Conservation (phyloP, 2,113 vertebrate species). For the Eulemur macaco region DNA sequence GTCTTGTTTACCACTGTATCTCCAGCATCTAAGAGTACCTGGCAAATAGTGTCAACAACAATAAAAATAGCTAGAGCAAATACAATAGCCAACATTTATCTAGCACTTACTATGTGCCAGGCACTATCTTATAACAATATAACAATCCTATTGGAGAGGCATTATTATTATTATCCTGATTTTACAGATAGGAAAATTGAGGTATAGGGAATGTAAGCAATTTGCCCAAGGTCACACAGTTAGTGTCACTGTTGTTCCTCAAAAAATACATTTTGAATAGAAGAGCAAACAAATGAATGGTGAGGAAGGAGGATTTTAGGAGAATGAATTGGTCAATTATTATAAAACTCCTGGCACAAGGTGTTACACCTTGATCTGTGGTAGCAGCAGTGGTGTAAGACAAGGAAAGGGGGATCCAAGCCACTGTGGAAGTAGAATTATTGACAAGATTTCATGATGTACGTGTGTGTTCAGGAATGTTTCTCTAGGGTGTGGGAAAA, state of each 20-base stretch:
- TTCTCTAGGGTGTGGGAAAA: neutral
- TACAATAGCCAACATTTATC: neutral
- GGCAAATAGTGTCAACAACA: neutral
- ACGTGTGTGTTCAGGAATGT: neutral
- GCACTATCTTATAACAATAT: neutral
- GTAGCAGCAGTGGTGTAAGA: neutral
- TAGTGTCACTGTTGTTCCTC: neutral
- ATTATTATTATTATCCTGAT: neutral
- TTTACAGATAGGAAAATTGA: neutral
- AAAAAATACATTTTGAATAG: neutral
- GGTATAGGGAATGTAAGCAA: neutral
- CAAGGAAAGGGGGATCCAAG: neutral
- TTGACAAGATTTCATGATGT: neutral
- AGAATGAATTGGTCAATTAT: neutral
- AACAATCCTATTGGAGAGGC: neutral
- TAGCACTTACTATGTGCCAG: neutral
- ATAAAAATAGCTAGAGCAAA: neutral
- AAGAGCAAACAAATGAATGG: neutral
- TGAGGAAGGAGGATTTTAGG: neutral
- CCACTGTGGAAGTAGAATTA: neutral
- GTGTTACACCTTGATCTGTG: neutral
- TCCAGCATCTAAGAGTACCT: neutral
- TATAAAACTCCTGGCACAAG: neutral
- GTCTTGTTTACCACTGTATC: neutral
- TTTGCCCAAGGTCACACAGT: neutral